Evolutionary conservation across 2,888 invertebrate genomes (phyloP).

Genomic region (Hydriomena furcata): DNA sequence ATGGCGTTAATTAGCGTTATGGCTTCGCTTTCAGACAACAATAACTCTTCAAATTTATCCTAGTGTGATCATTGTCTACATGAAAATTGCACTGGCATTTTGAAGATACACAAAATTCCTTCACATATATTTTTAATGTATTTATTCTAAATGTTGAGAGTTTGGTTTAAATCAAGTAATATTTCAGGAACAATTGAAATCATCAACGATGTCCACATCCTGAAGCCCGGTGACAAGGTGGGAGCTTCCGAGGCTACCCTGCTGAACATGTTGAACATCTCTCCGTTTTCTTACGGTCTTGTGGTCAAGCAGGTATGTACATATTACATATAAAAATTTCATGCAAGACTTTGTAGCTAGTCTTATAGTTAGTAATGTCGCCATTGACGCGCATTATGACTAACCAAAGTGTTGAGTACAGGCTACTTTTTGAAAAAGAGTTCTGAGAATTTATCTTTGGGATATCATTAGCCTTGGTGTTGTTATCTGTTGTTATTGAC

Average conservation of each 20-base stretch:
- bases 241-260: constrained; percentile 99
- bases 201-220: constrained; percentile 96
- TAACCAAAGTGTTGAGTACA: constrained; percentile 80
- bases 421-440: constrained; percentile 54
- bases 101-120: constrained; percentile 52
- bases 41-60: constrained; percentile 66
- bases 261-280: constrained; percentile 99
- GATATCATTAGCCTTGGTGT: constrained; percentile 48
- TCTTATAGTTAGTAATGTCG: no score
- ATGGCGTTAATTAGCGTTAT: constrained; percentile 43
- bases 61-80: constrained; percentile 53
- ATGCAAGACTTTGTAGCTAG: no score
- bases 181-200: constrained; percentile 97
- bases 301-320: constrained; percentile 90
- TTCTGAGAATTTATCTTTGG: constrained; percentile 80
- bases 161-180: neutral
- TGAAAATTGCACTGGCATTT: constrained; percentile 68
- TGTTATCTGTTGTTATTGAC: constrained; percentile 28
- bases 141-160: neutral
- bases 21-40: constrained; percentile 73
- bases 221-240: constrained; percentile 98
- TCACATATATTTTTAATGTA: no score
- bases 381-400: no score
- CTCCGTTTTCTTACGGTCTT: constrained; percentile 99
- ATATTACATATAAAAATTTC: no score